phyloP scores from a whole-genome alignment of 2,888 invertebrate species.

The Macaria notata region DNA sequence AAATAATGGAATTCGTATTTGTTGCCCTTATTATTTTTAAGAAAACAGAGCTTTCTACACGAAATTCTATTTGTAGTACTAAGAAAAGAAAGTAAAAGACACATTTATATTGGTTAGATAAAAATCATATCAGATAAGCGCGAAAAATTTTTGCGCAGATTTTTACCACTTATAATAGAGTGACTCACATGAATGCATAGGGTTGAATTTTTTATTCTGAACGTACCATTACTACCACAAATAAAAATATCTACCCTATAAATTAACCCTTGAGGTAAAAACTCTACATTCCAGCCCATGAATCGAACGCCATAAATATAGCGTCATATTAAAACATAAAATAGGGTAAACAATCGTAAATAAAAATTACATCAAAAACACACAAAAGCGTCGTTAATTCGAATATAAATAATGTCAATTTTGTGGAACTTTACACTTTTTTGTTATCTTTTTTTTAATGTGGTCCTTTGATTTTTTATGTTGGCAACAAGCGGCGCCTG shows the following conservation, averaged over 20 bases:
- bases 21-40: not conserved
- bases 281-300: constrained; percentile 57
- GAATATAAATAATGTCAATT: constrained; percentile 76
- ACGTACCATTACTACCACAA: too few species aligned
- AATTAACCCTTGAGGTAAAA: constrained; percentile 57
- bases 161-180: too few species aligned
- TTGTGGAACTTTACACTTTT: constrained; percentile 77
- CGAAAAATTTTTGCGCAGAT: not conserved
- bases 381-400: constrained; percentile 75
- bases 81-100: too few species aligned
- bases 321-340: constrained; percentile 79
- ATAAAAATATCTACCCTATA: constrained; percentile 41
- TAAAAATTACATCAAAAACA: constrained; percentile 77
- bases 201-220: not conserved
- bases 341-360: constrained; percentile 81
- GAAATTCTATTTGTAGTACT: too few species aligned
- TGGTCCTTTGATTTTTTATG: constrained; percentile 58
- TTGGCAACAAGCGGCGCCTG: constrained; percentile 69
- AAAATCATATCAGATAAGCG: not conserved
- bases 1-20: constrained; percentile 6
- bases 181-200: too few species aligned
- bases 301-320: constrained; percentile 68
- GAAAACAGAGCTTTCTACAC: too few species aligned
- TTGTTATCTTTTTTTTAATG: constrained; percentile 37
- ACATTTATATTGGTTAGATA: too few species aligned